phyloP scores from a whole-genome alignment of 2,888 invertebrate genomes.

The Acleris sparsana region DNA sequence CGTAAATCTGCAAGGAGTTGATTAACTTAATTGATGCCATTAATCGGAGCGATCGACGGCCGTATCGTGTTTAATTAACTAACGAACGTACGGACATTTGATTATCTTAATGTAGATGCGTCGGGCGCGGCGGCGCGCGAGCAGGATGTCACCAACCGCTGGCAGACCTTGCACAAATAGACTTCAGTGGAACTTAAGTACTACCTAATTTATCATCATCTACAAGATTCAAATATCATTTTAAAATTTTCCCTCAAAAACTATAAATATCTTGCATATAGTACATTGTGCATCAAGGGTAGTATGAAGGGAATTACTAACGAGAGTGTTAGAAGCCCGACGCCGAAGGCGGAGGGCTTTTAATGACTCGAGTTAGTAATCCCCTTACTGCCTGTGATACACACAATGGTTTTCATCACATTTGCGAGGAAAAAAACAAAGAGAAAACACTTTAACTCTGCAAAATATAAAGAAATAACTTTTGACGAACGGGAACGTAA shows the following conservation, averaged over 20 bases:
- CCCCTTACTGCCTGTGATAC: no score
- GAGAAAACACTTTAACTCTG: no score
- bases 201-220: neutral
- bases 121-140: slow-evolving; percentile 46
- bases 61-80: slow-evolving; percentile 81
- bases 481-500: no score
- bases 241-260: neutral
- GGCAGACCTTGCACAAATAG: slow-evolving; percentile 8
- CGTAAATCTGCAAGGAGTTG: slow-evolving; percentile 74
- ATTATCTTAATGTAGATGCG: slow-evolving; percentile 74
- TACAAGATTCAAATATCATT: neutral
- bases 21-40: slow-evolving; percentile 79
- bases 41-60: slow-evolving; percentile 70
- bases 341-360: no score
- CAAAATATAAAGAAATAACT: no score
- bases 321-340: no score
- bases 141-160: slow-evolving; percentile 38
- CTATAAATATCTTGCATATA: no score
- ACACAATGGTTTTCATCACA: no score
- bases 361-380: no score
- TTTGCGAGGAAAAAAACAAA: no score
- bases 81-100: slow-evolving; percentile 72
- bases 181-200: neutral
- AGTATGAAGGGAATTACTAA: no score
- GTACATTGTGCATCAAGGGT: no score